These are phyloP conservation scores for Amphimallon solstitiale DNA, from an alignment of 2,888 invertebrate species.

Conservation along the genomic window DNA sequence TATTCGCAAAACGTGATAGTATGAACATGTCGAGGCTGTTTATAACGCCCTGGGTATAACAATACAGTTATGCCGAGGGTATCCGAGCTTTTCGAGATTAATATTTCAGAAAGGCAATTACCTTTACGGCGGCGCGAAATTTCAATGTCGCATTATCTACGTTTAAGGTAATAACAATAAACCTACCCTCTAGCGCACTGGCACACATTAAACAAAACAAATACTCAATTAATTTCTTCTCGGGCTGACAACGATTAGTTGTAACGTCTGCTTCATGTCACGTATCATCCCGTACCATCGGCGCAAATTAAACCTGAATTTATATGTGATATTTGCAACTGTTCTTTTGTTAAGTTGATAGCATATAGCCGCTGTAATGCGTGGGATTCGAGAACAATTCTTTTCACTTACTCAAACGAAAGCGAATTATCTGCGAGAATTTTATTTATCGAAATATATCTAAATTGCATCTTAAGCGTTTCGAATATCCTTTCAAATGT, in stretches of 20 bases:
- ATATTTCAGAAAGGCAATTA: slow-evolving; percentile 30
- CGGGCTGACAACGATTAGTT: not conserved
- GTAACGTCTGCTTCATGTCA: not conserved
- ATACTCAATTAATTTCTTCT: too few species aligned
- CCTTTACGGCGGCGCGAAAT: slow-evolving; percentile 27
- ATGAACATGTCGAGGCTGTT: slow-evolving; percentile 8
- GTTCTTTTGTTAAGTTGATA: too few species aligned
- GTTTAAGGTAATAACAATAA: slow-evolving; percentile 3
- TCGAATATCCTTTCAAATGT: too few species aligned
- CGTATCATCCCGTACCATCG: too few species aligned
- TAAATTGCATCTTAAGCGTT: too few species aligned
- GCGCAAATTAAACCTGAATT: too few species aligned
- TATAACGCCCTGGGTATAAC: not conserved
- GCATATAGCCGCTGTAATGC: too few species aligned
- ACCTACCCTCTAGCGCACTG: not conserved
- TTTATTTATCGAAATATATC: too few species aligned
- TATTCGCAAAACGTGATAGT: slow-evolving; percentile 9
- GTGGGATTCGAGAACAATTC: too few species aligned
- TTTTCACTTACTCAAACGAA: too few species aligned
- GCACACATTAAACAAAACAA: not conserved
- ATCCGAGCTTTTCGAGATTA: slow-evolving; percentile 23
- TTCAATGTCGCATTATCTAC: slow-evolving; percentile 17
- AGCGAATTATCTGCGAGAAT: too few species aligned
- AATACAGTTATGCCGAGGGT: slow-evolving; percentile 10
- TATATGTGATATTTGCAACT: too few species aligned